Base-by-base conservation (phyloP, 2,888 invertebrate genomes). In the Ashinkailepas kermadecensis region DNA sequence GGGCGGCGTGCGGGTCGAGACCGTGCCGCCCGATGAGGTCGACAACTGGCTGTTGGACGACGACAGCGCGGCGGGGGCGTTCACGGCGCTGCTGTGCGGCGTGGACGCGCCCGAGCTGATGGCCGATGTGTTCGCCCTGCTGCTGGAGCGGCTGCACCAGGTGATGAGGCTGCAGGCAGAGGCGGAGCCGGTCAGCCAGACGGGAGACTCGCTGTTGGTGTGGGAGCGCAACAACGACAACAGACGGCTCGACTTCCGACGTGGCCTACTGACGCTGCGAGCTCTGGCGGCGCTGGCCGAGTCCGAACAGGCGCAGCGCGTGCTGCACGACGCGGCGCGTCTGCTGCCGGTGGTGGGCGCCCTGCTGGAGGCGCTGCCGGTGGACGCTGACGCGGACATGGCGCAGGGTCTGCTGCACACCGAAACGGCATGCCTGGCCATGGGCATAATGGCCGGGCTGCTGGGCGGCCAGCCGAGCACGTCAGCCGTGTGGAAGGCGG, bases 271-370 rank as follows among this genome's bases (percentile, higher is more conserved):
- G 23, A 58, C 57, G 23, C 57, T 78, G 58, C 78, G 25, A 13
- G 12, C 78, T n/a, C 23, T 78, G 58, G 56, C 57, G 4, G 78
- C 78, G 78, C 23, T 78, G 57, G 21, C 58, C 78, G 78, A 78
- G n/a, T 58, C 21, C 1, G 78, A 78, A 13, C 58, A n/a, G 78
- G 57, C 58, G 57, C 57, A 12, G 58, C n/a, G 11, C 7, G 23
- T 2, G 11, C 78, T 78, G 23, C 23, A 58, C 12, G 57, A 78
- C 57, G 57, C 58, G 23, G 23, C 4, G 58, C 57, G 58, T 10
- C 25, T 78, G 78, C 57, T 78, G 57, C 78, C 78, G 4, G 78
- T 58, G 11, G 12, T 78, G 21, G 57, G 21, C n/a, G 15, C 78
- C 12, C 58, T 78, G n/a, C 58, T 78, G 0, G 23, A 58, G 21